phyloP scores from a whole-genome alignment of 2,888 invertebrate species.

The Lasioglossum calceatum region DNA sequence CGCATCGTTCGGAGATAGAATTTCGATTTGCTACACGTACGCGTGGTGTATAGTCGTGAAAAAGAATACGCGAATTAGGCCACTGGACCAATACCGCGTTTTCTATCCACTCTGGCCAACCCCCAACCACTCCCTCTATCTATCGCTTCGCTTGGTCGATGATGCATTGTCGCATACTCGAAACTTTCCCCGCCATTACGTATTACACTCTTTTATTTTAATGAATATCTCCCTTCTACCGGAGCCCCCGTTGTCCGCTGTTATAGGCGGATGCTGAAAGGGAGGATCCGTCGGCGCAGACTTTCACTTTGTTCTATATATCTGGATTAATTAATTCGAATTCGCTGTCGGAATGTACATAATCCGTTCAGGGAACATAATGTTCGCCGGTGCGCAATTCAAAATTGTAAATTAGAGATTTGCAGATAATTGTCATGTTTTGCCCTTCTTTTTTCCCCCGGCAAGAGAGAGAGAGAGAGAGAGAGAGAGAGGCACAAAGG shows the following conservation, averaged over 20 bases:
- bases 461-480: neutral
- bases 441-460: conserved; percentile 17
- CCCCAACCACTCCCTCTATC: neutral
- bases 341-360: conserved; percentile 69
- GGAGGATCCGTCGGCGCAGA: conserved; percentile 51
- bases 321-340: conserved; percentile 72
- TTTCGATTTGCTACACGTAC: conserved; percentile 67
- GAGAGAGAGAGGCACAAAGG: neutral
- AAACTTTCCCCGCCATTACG: conserved; percentile 7
- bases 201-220: neutral
- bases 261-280: neutral
- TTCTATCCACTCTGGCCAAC: conserved; percentile 42
- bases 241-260: neutral
- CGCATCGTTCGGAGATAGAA: conserved; percentile 65
- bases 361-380: conserved; percentile 68
- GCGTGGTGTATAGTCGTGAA: conserved; percentile 56
- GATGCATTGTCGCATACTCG: conserved; percentile 15
- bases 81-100: conserved; percentile 64
- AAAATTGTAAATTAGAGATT: conserved; percentile 68
- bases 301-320: conserved; percentile 59
- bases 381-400: conserved; percentile 49
- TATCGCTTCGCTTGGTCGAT: conserved; percentile 4
- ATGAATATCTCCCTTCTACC: neutral
- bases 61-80: conserved; percentile 69
- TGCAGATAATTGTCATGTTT: conserved; percentile 57